Percentiles rank a stretch among this genome's conserved stretches.
These are phyloP conservation scores for Tiliacea citrago DNA, from an alignment of 2,888 invertebrate genomes.

Conservation along the genomic window DNA sequence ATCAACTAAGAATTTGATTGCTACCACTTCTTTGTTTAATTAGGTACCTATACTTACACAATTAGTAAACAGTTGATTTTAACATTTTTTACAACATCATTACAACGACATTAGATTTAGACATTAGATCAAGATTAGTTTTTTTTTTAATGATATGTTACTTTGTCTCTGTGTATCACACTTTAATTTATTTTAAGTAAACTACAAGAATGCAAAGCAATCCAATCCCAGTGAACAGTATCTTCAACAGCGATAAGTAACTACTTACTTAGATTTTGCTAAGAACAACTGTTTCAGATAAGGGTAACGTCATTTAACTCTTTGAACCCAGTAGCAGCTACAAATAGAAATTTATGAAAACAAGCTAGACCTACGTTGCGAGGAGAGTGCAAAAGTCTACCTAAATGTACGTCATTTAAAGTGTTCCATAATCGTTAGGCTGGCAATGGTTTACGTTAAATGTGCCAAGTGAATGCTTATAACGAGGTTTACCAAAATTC, in stretches of 20 bases:
- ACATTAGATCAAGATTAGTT: too few relatives aligned
- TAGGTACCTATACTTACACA: not conserved
- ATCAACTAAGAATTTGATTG: not conserved
- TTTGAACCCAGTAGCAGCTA: not conserved
- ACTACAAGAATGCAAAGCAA: not conserved
- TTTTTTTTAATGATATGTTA: too few relatives aligned
- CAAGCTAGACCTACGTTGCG: not conserved
- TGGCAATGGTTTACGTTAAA: not conserved
- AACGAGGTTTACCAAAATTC: not conserved
- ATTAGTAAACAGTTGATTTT: not conserved
- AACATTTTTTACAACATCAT: not conserved
- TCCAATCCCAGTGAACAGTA: not conserved
- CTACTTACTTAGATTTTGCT: not conserved
- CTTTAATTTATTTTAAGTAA: not conserved
- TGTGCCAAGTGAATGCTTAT: not conserved
- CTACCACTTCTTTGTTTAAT: not conserved
- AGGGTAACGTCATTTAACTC: not conserved
- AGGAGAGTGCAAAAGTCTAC: too few relatives aligned
- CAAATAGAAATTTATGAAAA: not conserved
- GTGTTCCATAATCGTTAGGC: not conserved
- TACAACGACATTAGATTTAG: too few relatives aligned
- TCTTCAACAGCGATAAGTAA: not conserved
- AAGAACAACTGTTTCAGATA: not conserved
- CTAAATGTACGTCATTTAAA: not conserved
- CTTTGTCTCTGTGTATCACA: too few relatives aligned